Percentiles rank a stretch among this genome's conserved stretches.
These are phyloP conservation scores for Salticus scenicus DNA, from an alignment of 2,888 invertebrate species.

Conservation along the genomic window DNA sequence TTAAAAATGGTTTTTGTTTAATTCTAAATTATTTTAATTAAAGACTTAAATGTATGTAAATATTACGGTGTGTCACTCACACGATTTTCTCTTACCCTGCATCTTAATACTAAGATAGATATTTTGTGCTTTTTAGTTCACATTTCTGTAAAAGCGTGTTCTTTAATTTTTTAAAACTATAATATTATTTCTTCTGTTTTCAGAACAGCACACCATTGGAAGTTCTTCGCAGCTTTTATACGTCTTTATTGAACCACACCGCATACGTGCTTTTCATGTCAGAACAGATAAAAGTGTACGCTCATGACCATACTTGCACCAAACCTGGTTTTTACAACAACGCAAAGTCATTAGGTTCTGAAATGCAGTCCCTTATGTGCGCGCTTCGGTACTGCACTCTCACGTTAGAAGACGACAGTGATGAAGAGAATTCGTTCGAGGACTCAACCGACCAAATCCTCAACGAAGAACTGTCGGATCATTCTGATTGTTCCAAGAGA, in stretches of 20 bases:
- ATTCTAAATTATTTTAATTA: no score
- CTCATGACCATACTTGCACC: slow-evolving; percentile 25
- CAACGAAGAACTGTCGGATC: slow-evolving; percentile 45
- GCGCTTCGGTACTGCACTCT: slow-evolving; percentile 35
- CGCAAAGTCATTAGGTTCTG: slow-evolving; percentile 38
- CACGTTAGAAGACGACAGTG: slow-evolving; percentile 15
- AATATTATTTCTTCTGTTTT: slow-evolving; percentile 10
- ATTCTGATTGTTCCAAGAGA: slow-evolving; percentile 57
- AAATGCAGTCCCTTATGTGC: slow-evolving; percentile 68
- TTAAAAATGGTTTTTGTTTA: no score
- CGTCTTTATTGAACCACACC: slow-evolving; percentile 69
- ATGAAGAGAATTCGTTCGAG: neutral
- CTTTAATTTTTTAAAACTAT: no score
- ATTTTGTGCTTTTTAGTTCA: no score
- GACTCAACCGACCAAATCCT: slow-evolving; percentile 53
- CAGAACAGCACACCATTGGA: slow-evolving; percentile 40
- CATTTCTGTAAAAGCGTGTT: no score
- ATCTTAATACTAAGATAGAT: no score
- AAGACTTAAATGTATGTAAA: no score
- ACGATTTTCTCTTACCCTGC: no score
- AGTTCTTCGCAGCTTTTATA: slow-evolving; percentile 57
- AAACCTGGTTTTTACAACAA: neutral
- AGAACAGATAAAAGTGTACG: slow-evolving; percentile 36
- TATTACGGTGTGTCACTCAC: no score
- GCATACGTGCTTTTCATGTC: slow-evolving; percentile 67